Evolutionary conservation across 2,797 vertebrate species (phyloP).

Genomic region (Pitangus sulphuratus): DNA sequence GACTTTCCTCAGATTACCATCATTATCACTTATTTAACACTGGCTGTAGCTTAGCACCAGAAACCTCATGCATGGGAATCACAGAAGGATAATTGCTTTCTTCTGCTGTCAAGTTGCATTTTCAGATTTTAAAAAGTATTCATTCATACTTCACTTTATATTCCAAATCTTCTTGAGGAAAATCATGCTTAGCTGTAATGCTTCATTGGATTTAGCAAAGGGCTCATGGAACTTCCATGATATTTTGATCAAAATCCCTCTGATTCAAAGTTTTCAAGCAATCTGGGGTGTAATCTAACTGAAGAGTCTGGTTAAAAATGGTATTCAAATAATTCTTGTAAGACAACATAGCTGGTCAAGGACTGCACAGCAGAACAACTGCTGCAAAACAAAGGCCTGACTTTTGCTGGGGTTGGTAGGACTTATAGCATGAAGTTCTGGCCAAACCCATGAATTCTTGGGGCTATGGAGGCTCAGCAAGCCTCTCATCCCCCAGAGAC

Average conservation of each 20-base stretch:
- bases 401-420: rapidly evolving
- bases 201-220: background rate
- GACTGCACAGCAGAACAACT: background rate
- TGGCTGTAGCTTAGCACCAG: background rate
- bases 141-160: background rate
- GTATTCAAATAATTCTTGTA: background rate
- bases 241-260: background rate
- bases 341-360: background rate
- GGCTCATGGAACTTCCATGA: rapidly evolving
- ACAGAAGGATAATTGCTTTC: background rate
- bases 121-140: background rate
- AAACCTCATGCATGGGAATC: background rate
- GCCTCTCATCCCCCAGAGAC: background rate
- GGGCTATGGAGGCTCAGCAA: background rate
- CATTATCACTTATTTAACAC: background rate
- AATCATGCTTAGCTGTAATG: background rate
- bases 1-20: background rate
- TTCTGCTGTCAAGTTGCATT: background rate
- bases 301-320: background rate
- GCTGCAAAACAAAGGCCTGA: background rate
- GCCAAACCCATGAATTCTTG: background rate
- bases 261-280: background rate
- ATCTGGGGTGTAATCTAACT: background rate
- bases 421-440: background rate
- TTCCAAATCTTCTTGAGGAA: background rate